Conservation (phyloP, 2,113 vertebrate genomes). For the Microtus oregoni region DNA sequence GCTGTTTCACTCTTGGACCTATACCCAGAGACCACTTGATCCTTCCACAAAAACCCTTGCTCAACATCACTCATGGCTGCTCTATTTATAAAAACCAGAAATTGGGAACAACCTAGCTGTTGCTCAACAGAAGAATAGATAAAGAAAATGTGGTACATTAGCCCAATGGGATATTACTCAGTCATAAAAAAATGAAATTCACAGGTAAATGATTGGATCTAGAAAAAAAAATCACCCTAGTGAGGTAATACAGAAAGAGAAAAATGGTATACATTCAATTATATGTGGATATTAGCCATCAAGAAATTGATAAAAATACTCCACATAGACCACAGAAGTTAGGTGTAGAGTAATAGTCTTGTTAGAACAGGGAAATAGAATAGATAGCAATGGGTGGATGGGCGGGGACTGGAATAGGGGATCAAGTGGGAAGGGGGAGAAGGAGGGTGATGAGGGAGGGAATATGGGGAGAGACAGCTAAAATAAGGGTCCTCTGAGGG, state of each 20-base stretch:
- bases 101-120: neutral
- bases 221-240: neutral
- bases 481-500: neutral
- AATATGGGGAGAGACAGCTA: neutral
- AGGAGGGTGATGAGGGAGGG: neutral
- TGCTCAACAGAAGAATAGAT: neutral
- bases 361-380: neutral
- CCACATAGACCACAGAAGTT: neutral
- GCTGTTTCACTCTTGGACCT: too few species aligned
- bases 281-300: neutral
- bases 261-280: neutral
- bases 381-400: neutral
- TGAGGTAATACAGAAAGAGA: neutral
- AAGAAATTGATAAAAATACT: neutral
- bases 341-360: neutral
- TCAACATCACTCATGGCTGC: neutral
- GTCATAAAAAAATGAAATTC: neutral
- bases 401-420: neutral
- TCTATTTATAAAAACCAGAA: neutral
- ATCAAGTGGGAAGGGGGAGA: neutral
- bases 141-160: neutral
- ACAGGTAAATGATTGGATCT: neutral
- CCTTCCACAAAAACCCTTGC: neutral
- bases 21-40: neutral
- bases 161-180: neutral